Percentiles rank a stretch among this genome's conserved stretches.
Evolutionary conservation across 2,888 invertebrate species (phyloP).

Genomic region (Bursaphelenchus okinawaensis): DNA sequence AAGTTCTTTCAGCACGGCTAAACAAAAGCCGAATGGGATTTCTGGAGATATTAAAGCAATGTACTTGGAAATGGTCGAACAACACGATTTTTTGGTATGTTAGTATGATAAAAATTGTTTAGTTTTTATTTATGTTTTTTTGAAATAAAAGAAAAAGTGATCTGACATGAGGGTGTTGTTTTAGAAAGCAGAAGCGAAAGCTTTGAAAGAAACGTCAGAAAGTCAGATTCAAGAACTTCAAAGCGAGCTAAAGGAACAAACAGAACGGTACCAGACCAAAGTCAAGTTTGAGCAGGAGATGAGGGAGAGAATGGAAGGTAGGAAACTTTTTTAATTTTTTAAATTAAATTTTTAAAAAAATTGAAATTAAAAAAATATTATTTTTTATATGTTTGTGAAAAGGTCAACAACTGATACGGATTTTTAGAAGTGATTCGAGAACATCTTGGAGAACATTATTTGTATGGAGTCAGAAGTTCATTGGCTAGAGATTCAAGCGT

Average conservation of each 20-base stretch:
- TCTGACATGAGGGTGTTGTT: not conserved
- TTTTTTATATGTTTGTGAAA: no score
- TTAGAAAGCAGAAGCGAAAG: not conserved
- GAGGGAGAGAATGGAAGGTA: not conserved
- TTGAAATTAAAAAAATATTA: no score
- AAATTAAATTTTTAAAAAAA: no score
- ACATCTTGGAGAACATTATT: not conserved
- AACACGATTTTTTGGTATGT: not conserved
- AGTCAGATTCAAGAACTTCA: not conserved
- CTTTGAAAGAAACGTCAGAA: not conserved
- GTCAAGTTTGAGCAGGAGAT: slow-evolving; percentile 4
- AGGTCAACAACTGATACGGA: not conserved
- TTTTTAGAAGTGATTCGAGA: not conserved
- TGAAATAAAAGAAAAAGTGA: no score
- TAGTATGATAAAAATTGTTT: no score
- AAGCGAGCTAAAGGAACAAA: not conserved
- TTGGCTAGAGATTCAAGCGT: not conserved
- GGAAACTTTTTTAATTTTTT: not conserved
- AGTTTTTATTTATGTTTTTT: no score
- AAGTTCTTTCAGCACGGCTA: not conserved
- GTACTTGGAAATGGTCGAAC: not conserved
- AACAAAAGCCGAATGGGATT: not conserved
- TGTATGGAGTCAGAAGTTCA: not conserved
- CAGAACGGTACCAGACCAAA: not conserved
- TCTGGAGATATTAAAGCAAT: not conserved